These are phyloP conservation scores for Barnardius zonarius DNA, from an alignment of 2,113 vertebrate species.

Conservation along the genomic window DNA sequence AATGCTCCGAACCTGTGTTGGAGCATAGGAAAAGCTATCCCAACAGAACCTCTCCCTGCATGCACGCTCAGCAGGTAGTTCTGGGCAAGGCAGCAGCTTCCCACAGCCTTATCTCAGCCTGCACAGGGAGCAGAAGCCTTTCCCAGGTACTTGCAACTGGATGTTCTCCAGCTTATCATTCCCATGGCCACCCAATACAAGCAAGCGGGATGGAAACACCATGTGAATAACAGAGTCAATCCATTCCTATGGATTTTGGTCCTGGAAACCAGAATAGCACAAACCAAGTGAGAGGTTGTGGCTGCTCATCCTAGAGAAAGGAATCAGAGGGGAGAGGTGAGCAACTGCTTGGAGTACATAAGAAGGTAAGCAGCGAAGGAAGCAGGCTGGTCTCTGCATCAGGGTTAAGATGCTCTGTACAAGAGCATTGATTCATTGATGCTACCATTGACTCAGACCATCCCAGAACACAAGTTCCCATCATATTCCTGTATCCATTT, in stretches of 20 bases:
- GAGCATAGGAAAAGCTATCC: neutral
- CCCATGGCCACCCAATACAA: neutral
- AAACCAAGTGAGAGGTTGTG: neutral
- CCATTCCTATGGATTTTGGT: neutral
- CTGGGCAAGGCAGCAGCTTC: neutral
- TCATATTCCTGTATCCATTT: neutral
- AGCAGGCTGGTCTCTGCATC: neutral
- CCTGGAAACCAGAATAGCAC: neutral
- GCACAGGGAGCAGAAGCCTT: neutral
- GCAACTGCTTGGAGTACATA: neutral
- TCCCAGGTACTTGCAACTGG: neutral
- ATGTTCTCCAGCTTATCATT: accelerated
- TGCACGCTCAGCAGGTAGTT: neutral
- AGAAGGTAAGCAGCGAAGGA: neutral
- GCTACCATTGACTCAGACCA: neutral
- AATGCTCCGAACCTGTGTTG: neutral
- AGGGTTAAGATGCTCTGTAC: neutral
- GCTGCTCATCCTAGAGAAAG: neutral
- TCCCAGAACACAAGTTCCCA: neutral
- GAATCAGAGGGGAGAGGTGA: neutral
- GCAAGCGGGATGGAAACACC: neutral
- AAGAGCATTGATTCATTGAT: neutral
- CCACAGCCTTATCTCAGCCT: neutral
- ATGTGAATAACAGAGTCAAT: neutral
- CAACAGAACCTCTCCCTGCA: neutral